These are phyloP conservation scores for Anastatus disparis DNA, from an alignment of 1,140 invertebrate species.

Conservation along the genomic window DNA sequence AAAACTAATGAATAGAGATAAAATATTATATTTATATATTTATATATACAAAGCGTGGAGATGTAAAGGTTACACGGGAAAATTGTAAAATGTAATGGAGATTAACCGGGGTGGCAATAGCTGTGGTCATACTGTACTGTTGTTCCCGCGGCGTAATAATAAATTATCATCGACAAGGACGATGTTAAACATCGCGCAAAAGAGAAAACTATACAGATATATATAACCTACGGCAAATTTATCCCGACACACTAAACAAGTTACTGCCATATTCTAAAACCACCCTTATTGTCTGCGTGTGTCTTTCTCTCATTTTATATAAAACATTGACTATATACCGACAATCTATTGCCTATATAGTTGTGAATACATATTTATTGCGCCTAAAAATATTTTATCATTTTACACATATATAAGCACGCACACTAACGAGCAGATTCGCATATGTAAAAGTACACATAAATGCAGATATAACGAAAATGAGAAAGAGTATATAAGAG, in stretches of 20 bases:
- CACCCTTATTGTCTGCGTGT: not conserved
- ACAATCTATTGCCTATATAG: not conserved
- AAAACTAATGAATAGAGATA: too few relatives aligned
- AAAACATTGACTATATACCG: not conserved
- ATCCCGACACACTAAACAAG: conserved; percentile 32
- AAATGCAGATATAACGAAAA: too few relatives aligned
- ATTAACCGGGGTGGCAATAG: conserved; percentile 49
- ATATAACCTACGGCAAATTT: conserved; percentile 36
- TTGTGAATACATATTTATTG: too few relatives aligned
- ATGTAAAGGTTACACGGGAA: conserved; percentile 36
- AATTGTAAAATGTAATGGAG: conserved; percentile 59
- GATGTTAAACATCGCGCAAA: conserved; percentile 51
- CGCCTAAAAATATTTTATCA: too few relatives aligned
- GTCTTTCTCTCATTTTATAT: not conserved
- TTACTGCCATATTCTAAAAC: not conserved
- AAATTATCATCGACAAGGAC: conserved; percentile 59
- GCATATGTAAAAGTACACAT: too few relatives aligned
- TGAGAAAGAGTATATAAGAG: too few relatives aligned
- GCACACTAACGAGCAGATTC: too few relatives aligned
- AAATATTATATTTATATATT: too few relatives aligned
- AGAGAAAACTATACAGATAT: too few relatives aligned
- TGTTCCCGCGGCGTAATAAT: conserved; percentile 52
- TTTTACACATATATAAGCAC: not conserved
- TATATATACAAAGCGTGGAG: not conserved
- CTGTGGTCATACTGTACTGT: too few relatives aligned